Base-by-base conservation (phyloP, 2,113 vertebrate species). In the Gymnarchus niloticus region DNA sequence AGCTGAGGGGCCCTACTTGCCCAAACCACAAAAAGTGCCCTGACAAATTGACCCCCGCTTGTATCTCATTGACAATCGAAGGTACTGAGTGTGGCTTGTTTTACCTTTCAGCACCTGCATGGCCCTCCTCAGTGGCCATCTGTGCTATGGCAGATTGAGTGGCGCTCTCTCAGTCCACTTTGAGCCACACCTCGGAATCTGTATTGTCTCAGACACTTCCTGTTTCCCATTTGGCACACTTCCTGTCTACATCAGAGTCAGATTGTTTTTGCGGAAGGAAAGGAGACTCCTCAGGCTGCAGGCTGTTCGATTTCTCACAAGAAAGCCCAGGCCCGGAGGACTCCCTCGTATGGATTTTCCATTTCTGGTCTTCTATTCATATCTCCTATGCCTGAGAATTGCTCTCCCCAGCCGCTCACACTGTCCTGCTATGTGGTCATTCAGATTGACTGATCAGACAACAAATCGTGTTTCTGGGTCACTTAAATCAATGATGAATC, bases 131-230 rank as follows among this genome's bases (percentile, higher is more conserved):
- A 7, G 44, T 1, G 9, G 44, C 21, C 76, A 48, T n/a, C 3
- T 14, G 41, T 12, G 41, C 76, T 78, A 10, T 21, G 10, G 69
- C 14, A 76, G 44, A 19, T n/a, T 0, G 6, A 10, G 76, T 6
- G 76, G 37, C 10, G 7, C 44, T 10, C 0, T 19, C 44, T 48
- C 73, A 6, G 41, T 8, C 41, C 44, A 7, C 21, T 12, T 88
- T 88, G 89, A 87, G 89, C 92, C 88, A 84, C 90, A 92, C 89
- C 91, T 92, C 88, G 89, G 37, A 87, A 48, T 80, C 89, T 89
- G 84, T 91, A 93, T 94, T 95, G 94, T 95, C 91, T 91, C 93
- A 91, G 90, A 84, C 91, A 37, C 89, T 93, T 94, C 94, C 94
- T 92, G 90, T 91, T 94, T 93, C 90, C 91, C 89, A 87, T 88